Conservation (phyloP, 2,113 vertebrate genomes). For the Helogale parvula region DNA sequence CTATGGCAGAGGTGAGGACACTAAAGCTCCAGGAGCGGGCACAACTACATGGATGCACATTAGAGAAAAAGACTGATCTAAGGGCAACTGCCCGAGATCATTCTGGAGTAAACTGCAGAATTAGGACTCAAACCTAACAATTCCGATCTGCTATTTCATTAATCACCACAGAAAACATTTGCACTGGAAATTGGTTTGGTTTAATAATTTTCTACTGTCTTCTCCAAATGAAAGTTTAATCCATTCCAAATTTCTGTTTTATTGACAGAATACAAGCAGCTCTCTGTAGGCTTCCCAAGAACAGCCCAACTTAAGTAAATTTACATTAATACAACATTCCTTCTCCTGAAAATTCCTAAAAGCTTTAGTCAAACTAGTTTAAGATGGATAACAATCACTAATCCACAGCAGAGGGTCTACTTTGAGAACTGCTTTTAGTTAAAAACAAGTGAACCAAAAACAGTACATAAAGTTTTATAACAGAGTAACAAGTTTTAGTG, state of each 20-base stretch:
- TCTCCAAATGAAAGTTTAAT: not conserved
- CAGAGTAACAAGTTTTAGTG: not conserved
- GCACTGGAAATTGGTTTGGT: not conserved
- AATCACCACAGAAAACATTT: not conserved
- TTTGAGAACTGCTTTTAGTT: not conserved
- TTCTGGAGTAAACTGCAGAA: not conserved
- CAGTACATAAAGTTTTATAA: not conserved
- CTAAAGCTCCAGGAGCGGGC: not conserved
- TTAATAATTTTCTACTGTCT: not conserved
- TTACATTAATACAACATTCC: not conserved
- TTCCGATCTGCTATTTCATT: not conserved
- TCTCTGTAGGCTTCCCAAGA: not conserved
- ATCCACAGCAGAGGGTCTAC: not conserved
- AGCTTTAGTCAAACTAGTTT: not conserved
- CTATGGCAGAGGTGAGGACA: not conserved
- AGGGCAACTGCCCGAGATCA: not conserved
- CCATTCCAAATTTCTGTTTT: not conserved
- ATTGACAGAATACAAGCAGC: not conserved
- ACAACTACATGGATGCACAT: no score
- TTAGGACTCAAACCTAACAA: not conserved
- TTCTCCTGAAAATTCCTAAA: not conserved
- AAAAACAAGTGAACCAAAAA: not conserved
- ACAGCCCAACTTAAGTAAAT: not conserved
- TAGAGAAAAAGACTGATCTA: not conserved
- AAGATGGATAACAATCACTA: not conserved